Base-by-base conservation (phyloP, 2,113 vertebrate species). In the Tyrannus savana region DNA sequence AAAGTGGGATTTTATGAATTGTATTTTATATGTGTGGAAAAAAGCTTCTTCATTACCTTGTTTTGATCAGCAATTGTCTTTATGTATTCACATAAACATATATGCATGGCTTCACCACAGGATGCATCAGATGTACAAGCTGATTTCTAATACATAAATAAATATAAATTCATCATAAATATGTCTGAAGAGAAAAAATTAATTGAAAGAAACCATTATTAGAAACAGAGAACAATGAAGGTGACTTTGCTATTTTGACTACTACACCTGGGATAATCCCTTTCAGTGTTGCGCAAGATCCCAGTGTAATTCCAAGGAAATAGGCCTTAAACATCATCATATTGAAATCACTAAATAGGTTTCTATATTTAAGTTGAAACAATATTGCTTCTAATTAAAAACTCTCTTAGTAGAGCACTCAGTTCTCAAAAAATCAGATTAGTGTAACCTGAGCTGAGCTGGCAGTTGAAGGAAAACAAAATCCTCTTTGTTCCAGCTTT, bases 281-380 rank as follows among this genome's bases (percentile, higher is more conserved):
- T 93, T 90, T 42, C 66, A 60, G 41, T 81, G 25, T 94, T 92
- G 46, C 1, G 1, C 41, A 89, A 69, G 64, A 87, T 90, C 86
- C 67, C 87, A 68, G 60, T 74, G 59, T 80, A 92, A 91, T 95
- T 92, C 91, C 84, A 71, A 82, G 84, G 55, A 96, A 87, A 87
- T 87, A 95, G 91, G 46, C n/a, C 84, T 93, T 80, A 78, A 79
- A 83, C 55, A 78, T 90, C 59, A 59, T 67, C 72, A 31, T 87
- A 68, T 39, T 90, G 84, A 91, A 87, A 93, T 75, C 63, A 56
- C 80, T 96, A 89, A 94, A 89, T 95, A 95, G 76, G 76, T 95
- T 97, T 96, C 90, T 96, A 89, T 95, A 94, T 94, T 93, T 96
- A 97, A 94, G 77, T 93, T 94, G 66, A 60, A 95, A 89, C 86